A percentile compares a stretch with the other conserved stretches of the same genome.
These are phyloP conservation scores for Stenodema calcarata DNA, from an alignment of 2,888 invertebrate genomes.

Conservation along the genomic window DNA sequence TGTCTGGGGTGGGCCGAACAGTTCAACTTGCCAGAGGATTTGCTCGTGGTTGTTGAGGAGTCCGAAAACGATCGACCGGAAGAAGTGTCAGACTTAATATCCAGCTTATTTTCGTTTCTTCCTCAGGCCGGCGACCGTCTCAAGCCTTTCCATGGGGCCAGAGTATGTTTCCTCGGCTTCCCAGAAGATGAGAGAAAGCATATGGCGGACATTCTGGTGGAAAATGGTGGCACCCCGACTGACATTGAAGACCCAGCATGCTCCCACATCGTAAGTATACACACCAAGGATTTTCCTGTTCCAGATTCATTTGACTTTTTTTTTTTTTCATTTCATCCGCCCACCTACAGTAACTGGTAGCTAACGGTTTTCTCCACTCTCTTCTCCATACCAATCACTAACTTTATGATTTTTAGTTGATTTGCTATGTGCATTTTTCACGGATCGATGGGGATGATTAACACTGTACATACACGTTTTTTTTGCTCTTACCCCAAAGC, in stretches of 20 bases:
- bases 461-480: conserved; percentile 25
- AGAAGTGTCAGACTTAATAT: neutral
- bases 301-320: neutral
- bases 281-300: neutral
- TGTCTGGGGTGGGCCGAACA: conserved; percentile 27
- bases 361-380: neutral
- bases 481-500: neutral
- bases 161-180: conserved; percentile 89
- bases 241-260: conserved; percentile 82
- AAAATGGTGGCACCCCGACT: conserved; percentile 83
- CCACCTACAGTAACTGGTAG: neutral
- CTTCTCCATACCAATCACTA: neutral
- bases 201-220: conserved; percentile 86
- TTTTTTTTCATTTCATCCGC: neutral
- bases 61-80: neutral
- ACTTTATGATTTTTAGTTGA: neutral
- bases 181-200: conserved; percentile 87
- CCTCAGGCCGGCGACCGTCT: conserved; percentile 73
- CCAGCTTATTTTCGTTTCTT: conserved; percentile 57
- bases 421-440: conserved; percentile 10
- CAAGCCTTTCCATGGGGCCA: conserved; percentile 86
- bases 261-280: conserved; percentile 86
- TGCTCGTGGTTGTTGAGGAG: neutral
- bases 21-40: neutral
- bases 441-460: conserved; percentile 17